These are phyloP conservation scores for Coryphaenoides rupestris DNA, from an alignment of 2,113 vertebrate genomes.

Conservation along the genomic window DNA sequence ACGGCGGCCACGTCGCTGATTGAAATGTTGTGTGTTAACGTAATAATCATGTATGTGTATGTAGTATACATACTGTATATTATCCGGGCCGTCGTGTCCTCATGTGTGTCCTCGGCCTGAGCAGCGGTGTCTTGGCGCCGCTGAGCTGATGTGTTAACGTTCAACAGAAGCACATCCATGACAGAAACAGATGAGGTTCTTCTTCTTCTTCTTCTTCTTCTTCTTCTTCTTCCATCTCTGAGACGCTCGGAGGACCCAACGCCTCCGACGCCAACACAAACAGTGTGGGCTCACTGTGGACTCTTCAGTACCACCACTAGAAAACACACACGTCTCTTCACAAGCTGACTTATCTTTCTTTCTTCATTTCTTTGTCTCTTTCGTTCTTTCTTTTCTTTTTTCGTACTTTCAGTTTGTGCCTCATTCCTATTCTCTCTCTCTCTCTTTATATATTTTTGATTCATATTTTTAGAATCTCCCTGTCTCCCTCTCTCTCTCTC, in stretches of 20 bases:
- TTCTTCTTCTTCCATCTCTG: background rate
- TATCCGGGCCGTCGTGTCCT: background rate
- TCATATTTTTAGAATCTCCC: too few relatives aligned
- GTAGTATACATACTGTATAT: too few relatives aligned
- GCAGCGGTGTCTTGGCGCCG: constrained; percentile 15
- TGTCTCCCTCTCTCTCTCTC: constrained; percentile 12
- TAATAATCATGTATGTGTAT: too few relatives aligned
- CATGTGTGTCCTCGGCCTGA: constrained; percentile 8
- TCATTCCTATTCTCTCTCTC: background rate
- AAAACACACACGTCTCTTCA: constrained; percentile 18
- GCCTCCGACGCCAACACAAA: constrained; percentile 36
- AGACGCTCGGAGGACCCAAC: background rate
- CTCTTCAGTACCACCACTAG: constrained; percentile 40
- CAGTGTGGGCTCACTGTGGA: constrained; percentile 31
- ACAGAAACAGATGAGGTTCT: background rate
- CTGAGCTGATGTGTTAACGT: constrained; percentile 36
- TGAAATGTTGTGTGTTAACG: too few relatives aligned
- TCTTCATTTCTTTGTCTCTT: background rate
- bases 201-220: constrained; percentile 23
- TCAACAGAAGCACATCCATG: constrained; percentile 7
- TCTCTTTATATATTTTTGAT: too few relatives aligned
- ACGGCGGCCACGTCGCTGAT: too few relatives aligned
- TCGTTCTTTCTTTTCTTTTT: too few relatives aligned
- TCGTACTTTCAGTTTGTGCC: too few relatives aligned
- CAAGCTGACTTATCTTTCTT: constrained; percentile 8